phyloP scores from a whole-genome alignment of 2,113 vertebrate species.

The Rattus rattus region DNA sequence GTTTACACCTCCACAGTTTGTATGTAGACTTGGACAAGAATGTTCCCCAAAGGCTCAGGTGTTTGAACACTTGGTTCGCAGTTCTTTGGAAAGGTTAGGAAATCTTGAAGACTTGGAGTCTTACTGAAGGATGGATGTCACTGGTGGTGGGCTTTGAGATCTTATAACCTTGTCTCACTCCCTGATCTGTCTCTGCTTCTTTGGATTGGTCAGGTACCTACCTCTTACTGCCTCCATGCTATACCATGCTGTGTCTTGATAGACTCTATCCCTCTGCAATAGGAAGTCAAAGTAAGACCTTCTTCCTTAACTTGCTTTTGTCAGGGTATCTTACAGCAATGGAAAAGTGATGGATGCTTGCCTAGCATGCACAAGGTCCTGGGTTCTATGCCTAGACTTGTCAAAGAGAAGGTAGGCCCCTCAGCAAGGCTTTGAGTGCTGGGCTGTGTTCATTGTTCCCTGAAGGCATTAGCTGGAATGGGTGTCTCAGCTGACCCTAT shows the following conservation, averaged over 20 bases:
- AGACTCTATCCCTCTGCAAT: too few relatives aligned
- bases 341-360: not conserved
- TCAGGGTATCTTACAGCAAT: not conserved
- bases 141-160: not conserved
- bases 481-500: not conserved
- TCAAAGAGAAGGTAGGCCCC: not conserved
- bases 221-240: too few relatives aligned
- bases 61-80: too few relatives aligned
- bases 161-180: not conserved
- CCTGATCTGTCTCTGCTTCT: not conserved
- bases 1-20: not conserved
- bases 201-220: too few relatives aligned
- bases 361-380: not conserved
- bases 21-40: not conserved
- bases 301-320: too few relatives aligned
- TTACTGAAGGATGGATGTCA: not conserved
- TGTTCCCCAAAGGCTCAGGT: not conserved
- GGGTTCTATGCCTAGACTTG: not conserved
- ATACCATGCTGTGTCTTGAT: too few relatives aligned
- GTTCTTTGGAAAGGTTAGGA: too few relatives aligned
- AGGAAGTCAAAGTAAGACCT: not conserved
- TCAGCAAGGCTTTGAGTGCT: not conserved
- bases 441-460: not conserved
- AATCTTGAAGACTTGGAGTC: not conserved
- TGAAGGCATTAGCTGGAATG: not conserved